Evolutionary conservation across 1,140 invertebrate genomes (phyloP), one percentile per base, ranked within the genome.

Genomic region (Contarinia nasturtii): DNA sequence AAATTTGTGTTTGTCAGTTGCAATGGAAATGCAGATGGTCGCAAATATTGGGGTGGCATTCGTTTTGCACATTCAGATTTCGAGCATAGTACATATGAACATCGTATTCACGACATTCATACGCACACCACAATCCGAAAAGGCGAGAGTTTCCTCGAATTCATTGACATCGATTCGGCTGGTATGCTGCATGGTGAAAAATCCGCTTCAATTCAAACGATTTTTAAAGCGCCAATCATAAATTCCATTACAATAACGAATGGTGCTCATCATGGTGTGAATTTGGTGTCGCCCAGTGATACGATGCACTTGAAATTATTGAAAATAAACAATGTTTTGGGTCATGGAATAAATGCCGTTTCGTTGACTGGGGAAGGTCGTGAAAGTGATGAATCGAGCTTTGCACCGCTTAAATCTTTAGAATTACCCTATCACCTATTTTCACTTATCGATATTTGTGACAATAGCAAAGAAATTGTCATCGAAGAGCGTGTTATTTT

Each of bases 141-240:
- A 52, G 67, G 72, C 33, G 82, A 87, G 56, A 93, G 88, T 15
- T 64, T 76, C 0, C 52, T 98, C 44, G 76, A 85, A 56, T 83
- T 79, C 57, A 78, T 96, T 0, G 79, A 88, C 51, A 87, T 99
- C 40, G 74, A 79, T 33, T 90, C 92, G n/a, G 96, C 94, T 43
- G 96, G 93, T 15, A 82, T 97, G 46, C 67, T 97, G 10, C 96
- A 99, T 57, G 91, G 89, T 57, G 88, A 97, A 67, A 93, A 88
- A 65, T 83, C 81, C 2, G 82, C 92, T 0, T 91, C 94, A 2
- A 68, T 99, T 38, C 86, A 96, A 60, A 77, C 83, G 19, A 80
- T 95, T 27, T 76, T 80, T 57, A 86, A 80, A 56, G 86, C 84
- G 53, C 92, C 93, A 0, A 67, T 67, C 17, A 79, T 97, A 42